Base-by-base conservation (phyloP, 2,888 invertebrate species). In the Corbicula japonica region DNA sequence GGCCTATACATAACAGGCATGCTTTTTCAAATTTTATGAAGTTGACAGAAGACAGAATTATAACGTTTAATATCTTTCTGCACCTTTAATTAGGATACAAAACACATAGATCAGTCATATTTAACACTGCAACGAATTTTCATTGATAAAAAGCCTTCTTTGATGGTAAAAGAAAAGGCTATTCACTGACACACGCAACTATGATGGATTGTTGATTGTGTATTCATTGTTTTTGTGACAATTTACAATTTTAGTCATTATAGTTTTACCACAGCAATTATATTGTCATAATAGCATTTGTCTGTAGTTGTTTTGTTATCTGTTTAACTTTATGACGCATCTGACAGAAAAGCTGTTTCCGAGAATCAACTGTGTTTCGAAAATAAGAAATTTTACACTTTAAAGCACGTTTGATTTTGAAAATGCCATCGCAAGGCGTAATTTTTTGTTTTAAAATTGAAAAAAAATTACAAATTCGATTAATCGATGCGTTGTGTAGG, bases 221-320 rank as follows among this genome's bases (percentile, higher is more conserved):
- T 35, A 35, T 52, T 65, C 23, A 52, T 32, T 21, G 30, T 44
- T 65, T 65, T 65, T 65, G 52, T 52, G 52, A 65, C 65, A 65
- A 50, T 50, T 30, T 26, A 52, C 62, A 44, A n/a, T 62, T 61
- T 62, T 62, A 21, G 62, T 48, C 63, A 65, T 65, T 63, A 50
- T 30, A 21, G n/a, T 28, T 23, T 65, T 35, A 35, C 23, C 35
- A 52, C 48, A 65, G 46, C 38, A 23, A 65, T 50, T 21, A 65
- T 32, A 23, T 48, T 38, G 38, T 65, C 35, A 28, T 65, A 34
- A 50, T 18, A 26, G n/a, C 26, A 52, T 52, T 12, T 65, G 52
- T 35, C 48, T 63, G 32, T 48, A n/a, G n/a, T n/a, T n/a, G n/a
- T n/a, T n/a, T n/a, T n/a, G n/a, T n/a, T n/a, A n/a, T n/a, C n/a